Evolutionary conservation across 2,113 vertebrate species (phyloP).

Genomic region (Trachemys scripta): DNA sequence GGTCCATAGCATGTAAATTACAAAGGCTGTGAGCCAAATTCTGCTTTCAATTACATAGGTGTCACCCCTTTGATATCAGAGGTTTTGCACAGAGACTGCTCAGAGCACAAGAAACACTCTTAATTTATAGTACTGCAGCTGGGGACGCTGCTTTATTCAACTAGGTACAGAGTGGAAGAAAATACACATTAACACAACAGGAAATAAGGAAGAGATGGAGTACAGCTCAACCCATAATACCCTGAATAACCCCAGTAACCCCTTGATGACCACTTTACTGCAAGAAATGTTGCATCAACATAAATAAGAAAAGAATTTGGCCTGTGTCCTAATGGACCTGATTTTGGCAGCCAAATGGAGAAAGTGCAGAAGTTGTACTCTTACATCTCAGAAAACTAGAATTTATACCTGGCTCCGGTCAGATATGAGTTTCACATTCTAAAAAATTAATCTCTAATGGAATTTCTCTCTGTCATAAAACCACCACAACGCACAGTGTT

Average conservation of each 20-base stretch:
- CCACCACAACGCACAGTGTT: background rate
- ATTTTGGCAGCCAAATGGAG: constrained; percentile 3
- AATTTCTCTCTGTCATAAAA: constrained; percentile 40
- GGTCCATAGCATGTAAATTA: background rate
- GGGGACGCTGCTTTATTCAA: background rate
- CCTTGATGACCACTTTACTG: too few species aligned
- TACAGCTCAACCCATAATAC: background rate
- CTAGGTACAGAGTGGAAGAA: background rate
- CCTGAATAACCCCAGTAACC: background rate
- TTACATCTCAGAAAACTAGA: constrained; percentile 47
- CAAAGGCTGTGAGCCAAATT: constrained; percentile 45
- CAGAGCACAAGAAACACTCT: background rate
- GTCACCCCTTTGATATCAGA: constrained; percentile 21
- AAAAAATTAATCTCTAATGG: constrained; percentile 27
- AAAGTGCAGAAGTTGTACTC: constrained; percentile 1
- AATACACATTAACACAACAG: background rate
- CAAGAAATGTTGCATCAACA: too few species aligned
- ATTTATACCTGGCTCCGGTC: constrained; percentile 3
- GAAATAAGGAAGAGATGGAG: background rate
- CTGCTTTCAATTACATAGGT: constrained; percentile 26
- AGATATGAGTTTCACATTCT: constrained; percentile 28
- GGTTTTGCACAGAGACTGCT: background rate
- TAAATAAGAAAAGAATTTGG: constrained; percentile 57
- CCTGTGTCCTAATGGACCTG: background rate
- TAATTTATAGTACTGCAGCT: background rate